A percentile compares a stretch with the other conserved stretches of the same genome.
phyloP scores from a whole-genome alignment of 2,888 invertebrate species.

The Leptinotarsa peninsularis region DNA sequence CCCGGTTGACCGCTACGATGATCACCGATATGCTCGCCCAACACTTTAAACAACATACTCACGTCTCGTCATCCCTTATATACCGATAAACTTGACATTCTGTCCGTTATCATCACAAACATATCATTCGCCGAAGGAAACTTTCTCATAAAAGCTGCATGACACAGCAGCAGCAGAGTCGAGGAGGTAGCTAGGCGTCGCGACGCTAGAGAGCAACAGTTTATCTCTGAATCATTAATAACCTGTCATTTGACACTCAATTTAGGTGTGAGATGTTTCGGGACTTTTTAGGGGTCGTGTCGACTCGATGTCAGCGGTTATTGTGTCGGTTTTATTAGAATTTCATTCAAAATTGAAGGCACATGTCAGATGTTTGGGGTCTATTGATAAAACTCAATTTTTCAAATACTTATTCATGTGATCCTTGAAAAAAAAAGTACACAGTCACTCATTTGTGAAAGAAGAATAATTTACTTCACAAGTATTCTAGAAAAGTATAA shows the following conservation, averaged over 20 bases:
- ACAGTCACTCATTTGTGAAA: no score
- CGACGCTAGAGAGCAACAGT: constrained; percentile 43
- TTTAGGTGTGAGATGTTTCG: constrained; percentile 42
- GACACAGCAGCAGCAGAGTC: constrained; percentile 4
- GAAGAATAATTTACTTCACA: no score
- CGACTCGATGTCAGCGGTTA: constrained; percentile 37
- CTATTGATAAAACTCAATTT: constrained; percentile 9
- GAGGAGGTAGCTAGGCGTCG: constrained; percentile 24
- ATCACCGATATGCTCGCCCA: neutral
- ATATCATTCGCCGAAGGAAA: neutral
- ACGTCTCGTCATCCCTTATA: constrained; percentile 10
- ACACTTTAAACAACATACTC: neutral
- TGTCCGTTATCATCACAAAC: constrained; percentile 12
- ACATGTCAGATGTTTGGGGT: constrained; percentile 19
- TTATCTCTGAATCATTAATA: constrained; percentile 48
- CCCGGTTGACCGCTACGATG: neutral
- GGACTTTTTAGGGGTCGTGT: constrained; percentile 35
- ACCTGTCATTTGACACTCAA: constrained; percentile 47
- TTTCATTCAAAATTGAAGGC: constrained; percentile 29
- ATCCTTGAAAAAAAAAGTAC: no score
- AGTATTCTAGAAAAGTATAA: no score
- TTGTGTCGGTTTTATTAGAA: constrained; percentile 39
- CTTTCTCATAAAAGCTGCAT: constrained; percentile 28
- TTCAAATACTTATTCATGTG: neutral
- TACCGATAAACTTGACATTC: constrained; percentile 8